Base-by-base conservation (phyloP, 2,113 vertebrate genomes). In the Crotophaga sulcirostris region DNA sequence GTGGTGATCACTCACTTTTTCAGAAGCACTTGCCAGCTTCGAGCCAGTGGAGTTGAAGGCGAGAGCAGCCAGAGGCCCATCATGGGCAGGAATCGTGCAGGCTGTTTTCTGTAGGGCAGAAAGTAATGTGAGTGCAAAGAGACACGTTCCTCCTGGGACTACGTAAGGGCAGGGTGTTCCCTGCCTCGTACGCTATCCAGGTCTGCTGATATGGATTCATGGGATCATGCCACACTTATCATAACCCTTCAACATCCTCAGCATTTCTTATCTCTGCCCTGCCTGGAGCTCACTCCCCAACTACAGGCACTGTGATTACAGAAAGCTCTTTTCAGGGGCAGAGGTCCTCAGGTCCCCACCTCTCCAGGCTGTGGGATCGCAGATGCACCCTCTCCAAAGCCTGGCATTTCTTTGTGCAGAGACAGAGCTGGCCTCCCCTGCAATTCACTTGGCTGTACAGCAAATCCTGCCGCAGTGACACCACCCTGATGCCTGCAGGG, bases 1-100 rank as follows among this genome's bases (percentile, higher is more conserved):
- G 42, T 7, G 2, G 42, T 7, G 5, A 7, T 19, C 70, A 88
- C 98, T 98, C 84, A 99, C 99, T 97, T 99, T 99, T 97, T 99
- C 98, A 0, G 99, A 99, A 9, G 99, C 99, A 11, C 99, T 99
- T 60, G 99, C 99, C 70, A 99, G 97, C 95, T 99, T 99, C 36
- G 98, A 98, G 91, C 99, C 99, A 0, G 98, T 98, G 89, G 98
- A 97, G 52, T 98, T 99, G 98, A 99, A 99, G 91, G 98, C 42
- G 40, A 99, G 97, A n/a, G 99, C 99, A 3, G 99, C 99, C 95
- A 99, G 98, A 3, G 98, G 98, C 29, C 99, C 99, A 3, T 99
- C 99, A 0, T 99, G 99, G 94, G 99, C 99, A 70, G 99, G 98
- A 31, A 99, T 98, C 16, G 98, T 97, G 58, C 98, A 99, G 92